Base-by-base conservation (phyloP, 2,888 invertebrate species). In the Altica lythri region DNA sequence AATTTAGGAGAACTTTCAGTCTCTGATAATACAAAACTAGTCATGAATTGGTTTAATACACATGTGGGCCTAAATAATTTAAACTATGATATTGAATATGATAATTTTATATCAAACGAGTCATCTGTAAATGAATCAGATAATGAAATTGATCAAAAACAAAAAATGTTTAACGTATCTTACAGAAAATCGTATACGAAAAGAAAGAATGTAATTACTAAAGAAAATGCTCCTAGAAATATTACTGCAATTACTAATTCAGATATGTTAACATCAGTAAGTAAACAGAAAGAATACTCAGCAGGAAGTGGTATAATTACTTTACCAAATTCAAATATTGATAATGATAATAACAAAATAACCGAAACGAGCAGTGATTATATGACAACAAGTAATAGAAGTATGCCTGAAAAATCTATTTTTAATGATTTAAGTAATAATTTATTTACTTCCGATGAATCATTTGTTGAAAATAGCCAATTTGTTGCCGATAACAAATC, bases 11-110 rank as follows among this genome's bases (percentile, higher is more conserved):
- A n/a, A n/a, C n/a, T n/a, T n/a, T n/a, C n/a, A n/a, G n/a, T n/a
- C n/a, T 62, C 71, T 0, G 65, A 71, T 49, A 63, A 68, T 16
- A 70, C 66, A 2, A 75, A 75, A 45, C 73, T 72, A 51, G 73
- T 76, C 5, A 56, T 68, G 40, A 72, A 69, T 48, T 76, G 76
- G 76, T 75, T 74, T 54, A 65, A 67, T 37, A 71, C 66, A 13
- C 68, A 68, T 44, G 29, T 59, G n/a, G 50, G 59, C 25, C 12
- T 44, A 4, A 53, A 56, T 37, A 16, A 47, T 8, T 9, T 47
- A 1, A 53, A 47, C 0, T 44, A 40, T 13, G 46, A 46, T n/a
- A 40, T 60, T 2, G 45, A 44, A 2, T 51, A 57, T 4, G 60
- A 57, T 14, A 48, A 56, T 17, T 52, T 51, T 9, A 45, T 60